Conservation (phyloP, 1,140 invertebrate species). For the Drosophila rhopaloa region DNA sequence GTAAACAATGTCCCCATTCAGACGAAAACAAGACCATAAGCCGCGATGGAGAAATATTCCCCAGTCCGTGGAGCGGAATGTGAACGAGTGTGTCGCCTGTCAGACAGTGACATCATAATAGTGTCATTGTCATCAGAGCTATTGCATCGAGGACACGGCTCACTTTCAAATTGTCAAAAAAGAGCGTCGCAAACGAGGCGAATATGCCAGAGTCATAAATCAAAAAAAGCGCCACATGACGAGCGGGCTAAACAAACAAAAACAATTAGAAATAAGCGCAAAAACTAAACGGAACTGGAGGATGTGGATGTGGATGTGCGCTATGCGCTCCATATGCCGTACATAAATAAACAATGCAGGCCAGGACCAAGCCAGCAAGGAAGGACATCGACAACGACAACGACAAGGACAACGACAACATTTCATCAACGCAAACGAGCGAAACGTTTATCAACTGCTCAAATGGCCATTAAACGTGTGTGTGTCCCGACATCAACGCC, state of each 20-base stretch:
- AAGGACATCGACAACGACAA: constrained; percentile 1
- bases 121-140: constrained; percentile 71
- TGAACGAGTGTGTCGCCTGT: constrained; percentile 72
- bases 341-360: constrained; percentile 80
- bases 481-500: constrained; percentile 50
- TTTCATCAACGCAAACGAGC: constrained; percentile 83
- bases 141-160: constrained; percentile 31
- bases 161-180: constrained; percentile 18
- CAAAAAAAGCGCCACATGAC: constrained; percentile 54
- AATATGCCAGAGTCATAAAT: constrained; percentile 55
- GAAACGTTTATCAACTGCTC: constrained; percentile 84
- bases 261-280: constrained; percentile 80
- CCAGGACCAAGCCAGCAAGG: constrained; percentile 10
- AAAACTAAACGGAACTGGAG: constrained; percentile 63
- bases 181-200: constrained; percentile 23
- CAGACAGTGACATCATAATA: constrained; percentile 78
- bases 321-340: constrained; percentile 39
- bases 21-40: constrained; percentile 17
- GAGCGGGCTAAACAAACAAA: constrained; percentile 70
- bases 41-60: background rate
- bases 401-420: constrained; percentile 65
- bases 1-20: constrained; percentile 28
- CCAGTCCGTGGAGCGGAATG: background rate
- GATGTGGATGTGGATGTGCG: constrained; percentile 19
- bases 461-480: constrained; percentile 84